These are phyloP conservation scores for Scrobipalpa costella DNA, from an alignment of 2,888 invertebrate species.

Conservation along the genomic window DNA sequence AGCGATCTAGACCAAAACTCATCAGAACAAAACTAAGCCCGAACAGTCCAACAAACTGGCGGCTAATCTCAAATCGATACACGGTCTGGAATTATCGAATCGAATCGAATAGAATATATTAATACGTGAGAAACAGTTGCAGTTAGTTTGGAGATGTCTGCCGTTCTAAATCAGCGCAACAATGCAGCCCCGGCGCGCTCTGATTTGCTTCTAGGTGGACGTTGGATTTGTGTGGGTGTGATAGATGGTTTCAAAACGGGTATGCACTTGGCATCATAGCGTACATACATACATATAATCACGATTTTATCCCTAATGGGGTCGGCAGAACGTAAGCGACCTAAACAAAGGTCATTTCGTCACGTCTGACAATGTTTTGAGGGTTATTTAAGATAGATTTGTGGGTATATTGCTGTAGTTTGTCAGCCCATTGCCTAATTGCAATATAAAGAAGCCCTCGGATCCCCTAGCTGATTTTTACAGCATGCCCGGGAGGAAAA, in stretches of 20 bases:
- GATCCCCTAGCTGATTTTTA: no score
- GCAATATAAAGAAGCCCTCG: no score
- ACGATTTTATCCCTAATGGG: no score
- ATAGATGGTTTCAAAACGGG: not conserved
- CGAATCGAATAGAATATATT: constrained; percentile 75
- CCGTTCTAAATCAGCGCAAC: constrained; percentile 71
- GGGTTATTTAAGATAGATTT: no score
- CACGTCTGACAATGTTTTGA: no score
- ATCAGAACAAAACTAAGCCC: constrained; percentile 18
- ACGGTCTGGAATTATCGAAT: constrained; percentile 69
- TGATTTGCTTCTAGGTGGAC: constrained; percentile 68
- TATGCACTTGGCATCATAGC: no score
- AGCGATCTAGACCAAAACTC: not conserved
- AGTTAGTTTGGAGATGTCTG: constrained; percentile 77
- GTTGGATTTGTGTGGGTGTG: constrained; percentile 51
- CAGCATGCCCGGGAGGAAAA: no score
- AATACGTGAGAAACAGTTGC: constrained; percentile 74
- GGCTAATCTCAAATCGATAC: constrained; percentile 64
- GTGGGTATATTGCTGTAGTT: no score
- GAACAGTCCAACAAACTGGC: constrained; percentile 3
- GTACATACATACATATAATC: no score
- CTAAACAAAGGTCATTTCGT: no score
- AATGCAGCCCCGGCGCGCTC: constrained; percentile 70
- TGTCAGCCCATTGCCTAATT: no score
- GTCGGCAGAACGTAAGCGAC: no score